Conservation (phyloP, 2,797 vertebrate genomes). For the Aeoliscus strigatus region DNA sequence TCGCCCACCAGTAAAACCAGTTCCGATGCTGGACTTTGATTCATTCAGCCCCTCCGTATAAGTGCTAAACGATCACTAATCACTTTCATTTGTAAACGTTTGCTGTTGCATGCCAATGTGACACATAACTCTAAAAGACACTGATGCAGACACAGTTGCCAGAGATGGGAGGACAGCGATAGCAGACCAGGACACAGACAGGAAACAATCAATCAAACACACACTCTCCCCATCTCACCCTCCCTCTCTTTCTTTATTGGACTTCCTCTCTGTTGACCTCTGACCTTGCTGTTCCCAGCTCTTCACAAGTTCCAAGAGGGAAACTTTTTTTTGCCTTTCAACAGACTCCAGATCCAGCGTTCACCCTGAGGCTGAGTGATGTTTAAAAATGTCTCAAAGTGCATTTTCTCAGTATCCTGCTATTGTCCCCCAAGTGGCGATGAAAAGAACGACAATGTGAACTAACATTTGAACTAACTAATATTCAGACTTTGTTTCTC, state of each 20-base stretch:
- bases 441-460: too few relatives aligned
- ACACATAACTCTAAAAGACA: slow-evolving; percentile 24
- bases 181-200: slow-evolving; percentile 40
- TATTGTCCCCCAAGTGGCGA: too few relatives aligned
- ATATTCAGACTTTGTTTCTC: too few relatives aligned
- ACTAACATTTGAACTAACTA: too few relatives aligned
- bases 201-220: slow-evolving; percentile 63
- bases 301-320: slow-evolving; percentile 28
- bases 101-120: slow-evolving; percentile 9
- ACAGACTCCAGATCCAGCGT: slow-evolving; percentile 31
- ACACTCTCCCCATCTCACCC: slow-evolving; percentile 7
- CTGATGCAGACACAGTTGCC: slow-evolving; percentile 9
- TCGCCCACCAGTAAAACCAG: too few relatives aligned
- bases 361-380: slow-evolving; percentile 32
- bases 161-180: slow-evolving; percentile 27
- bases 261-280: slow-evolving; percentile 60
- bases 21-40: too few relatives aligned
- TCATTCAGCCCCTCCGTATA: too few relatives aligned
- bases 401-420: slow-evolving; percentile 9
- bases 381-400: slow-evolving; percentile 31
- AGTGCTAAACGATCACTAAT: too few relatives aligned
- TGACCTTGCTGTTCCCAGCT: slow-evolving; percentile 41
- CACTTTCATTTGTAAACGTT: too few relatives aligned
- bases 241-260: slow-evolving; percentile 55
- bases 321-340: slow-evolving; percentile 44